Evolutionary conservation across 2,113 vertebrate genomes (phyloP).

Genomic region (Meriones unguiculatus): DNA sequence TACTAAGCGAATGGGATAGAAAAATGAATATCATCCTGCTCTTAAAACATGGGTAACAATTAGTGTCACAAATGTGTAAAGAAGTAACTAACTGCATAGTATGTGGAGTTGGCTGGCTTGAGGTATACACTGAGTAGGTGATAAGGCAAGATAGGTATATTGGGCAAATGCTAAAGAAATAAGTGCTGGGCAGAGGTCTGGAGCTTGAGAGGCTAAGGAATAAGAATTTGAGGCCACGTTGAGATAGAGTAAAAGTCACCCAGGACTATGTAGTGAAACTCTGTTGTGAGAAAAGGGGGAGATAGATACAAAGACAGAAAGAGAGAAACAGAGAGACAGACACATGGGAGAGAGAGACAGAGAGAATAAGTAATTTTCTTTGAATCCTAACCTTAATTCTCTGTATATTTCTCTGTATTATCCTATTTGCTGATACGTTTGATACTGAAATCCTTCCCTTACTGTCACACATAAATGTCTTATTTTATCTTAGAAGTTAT

Average conservation of each 20-base stretch:
- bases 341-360: background rate
- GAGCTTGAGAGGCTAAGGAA: background rate
- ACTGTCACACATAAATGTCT: background rate
- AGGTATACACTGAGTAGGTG: background rate
- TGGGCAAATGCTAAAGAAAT: constrained; percentile 5
- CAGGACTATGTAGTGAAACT: background rate
- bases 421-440: background rate
- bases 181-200: background rate
- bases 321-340: too few species aligned
- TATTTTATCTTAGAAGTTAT: background rate
- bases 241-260: background rate
- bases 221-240: background rate
- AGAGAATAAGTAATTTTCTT: background rate
- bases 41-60: background rate
- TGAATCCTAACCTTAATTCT: too few species aligned
- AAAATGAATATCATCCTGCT: background rate
- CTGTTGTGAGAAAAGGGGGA: too few species aligned
- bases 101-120: background rate
- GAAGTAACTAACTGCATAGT: background rate
- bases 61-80: background rate
- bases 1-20: background rate
- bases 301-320: too few species aligned
- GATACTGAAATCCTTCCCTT: background rate
- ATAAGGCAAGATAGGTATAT: background rate
- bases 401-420: background rate